Conservation (phyloP, 2,113 vertebrate genomes). For the Caretta caretta region DNA sequence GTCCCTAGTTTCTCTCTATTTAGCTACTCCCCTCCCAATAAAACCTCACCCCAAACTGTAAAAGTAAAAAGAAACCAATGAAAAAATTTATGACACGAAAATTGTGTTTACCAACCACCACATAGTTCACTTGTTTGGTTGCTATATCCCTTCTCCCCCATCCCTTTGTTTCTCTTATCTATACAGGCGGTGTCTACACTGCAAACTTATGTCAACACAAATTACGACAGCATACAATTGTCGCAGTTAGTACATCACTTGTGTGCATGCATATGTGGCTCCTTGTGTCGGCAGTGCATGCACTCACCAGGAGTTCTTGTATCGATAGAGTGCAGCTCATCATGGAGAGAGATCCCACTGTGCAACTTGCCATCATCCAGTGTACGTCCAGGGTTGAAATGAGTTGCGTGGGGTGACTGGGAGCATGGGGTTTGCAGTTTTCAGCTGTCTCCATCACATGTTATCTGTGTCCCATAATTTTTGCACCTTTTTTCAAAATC, state of each 20-base stretch:
- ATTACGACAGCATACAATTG: background rate
- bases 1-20: background rate
- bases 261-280: background rate
- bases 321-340: background rate
- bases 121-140: background rate
- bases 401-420: background rate
- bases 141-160: background rate
- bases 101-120: background rate
- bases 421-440: background rate
- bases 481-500: background rate
- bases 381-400: background rate
- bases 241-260: background rate
- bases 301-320: background rate
- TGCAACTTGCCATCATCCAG: background rate
- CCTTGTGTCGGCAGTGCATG: background rate
- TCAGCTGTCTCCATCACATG: background rate
- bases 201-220: background rate
- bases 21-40: background rate
- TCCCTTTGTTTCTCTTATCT: background rate
- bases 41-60: background rate
- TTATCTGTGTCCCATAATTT: background rate
- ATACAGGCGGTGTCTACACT: too few relatives aligned
- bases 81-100: background rate
- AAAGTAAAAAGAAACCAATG: background rate
- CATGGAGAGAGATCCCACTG: background rate